A percentile compares a stretch with the other conserved stretches of the same genome.
These are phyloP conservation scores for Chymomyza fuscimana DNA, from an alignment of 2,888 invertebrate species.

Conservation along the genomic window DNA sequence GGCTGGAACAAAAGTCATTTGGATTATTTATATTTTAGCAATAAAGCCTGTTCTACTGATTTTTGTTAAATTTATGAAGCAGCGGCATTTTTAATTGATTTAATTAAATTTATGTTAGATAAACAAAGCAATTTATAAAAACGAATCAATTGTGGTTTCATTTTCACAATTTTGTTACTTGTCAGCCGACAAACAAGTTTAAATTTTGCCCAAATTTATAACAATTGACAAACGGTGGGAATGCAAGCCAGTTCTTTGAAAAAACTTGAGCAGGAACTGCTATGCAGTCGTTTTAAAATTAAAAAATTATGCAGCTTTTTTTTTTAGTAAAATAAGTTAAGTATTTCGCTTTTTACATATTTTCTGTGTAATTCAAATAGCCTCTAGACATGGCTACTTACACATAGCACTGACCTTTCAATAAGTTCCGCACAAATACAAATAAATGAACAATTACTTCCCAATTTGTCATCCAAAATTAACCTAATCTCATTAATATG, in stretches of 20 bases:
- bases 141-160: constrained; percentile 15
- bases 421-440: constrained; percentile 48
- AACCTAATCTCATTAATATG: constrained; percentile 45
- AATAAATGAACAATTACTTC: constrained; percentile 48
- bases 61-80: constrained; percentile 24
- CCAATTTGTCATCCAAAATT: constrained; percentile 58
- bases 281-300: not conserved
- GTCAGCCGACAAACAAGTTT: constrained; percentile 40
- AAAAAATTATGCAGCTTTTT: too few relatives aligned
- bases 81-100: constrained; percentile 43
- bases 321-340: too few relatives aligned
- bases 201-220: constrained; percentile 30
- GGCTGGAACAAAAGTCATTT: too few relatives aligned
- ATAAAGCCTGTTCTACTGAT: not conserved
- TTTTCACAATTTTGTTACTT: constrained; percentile 30
- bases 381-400: constrained; percentile 30
- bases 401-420: constrained; percentile 45
- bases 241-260: constrained; percentile 30
- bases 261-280: not conserved
- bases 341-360: not conserved
- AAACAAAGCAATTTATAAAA: constrained; percentile 29
- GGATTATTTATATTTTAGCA: not conserved
- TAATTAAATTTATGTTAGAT: constrained; percentile 22
- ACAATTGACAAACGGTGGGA: constrained; percentile 42
- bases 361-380: not conserved